Conservation (phyloP, 1,140 invertebrate species). For the Caenorhabditis remanei region DNA sequence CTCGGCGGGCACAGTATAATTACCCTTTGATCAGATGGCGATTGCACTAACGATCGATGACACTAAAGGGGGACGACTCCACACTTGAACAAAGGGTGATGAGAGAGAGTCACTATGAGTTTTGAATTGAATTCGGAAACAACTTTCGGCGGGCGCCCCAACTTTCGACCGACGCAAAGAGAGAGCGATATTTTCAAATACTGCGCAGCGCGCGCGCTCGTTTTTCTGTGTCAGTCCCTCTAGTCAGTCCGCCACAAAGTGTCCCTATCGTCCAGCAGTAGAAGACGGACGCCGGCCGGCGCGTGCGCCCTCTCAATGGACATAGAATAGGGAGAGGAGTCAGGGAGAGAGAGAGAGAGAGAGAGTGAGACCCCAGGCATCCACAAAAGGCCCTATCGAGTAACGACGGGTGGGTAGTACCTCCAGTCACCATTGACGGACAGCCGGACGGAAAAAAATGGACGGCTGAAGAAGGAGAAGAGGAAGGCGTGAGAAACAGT, state of each 20-base stretch:
- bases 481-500: slow-evolving; percentile 45
- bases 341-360: background rate
- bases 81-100: background rate
- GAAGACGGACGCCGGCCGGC: slow-evolving; percentile 12
- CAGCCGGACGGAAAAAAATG: slow-evolving; percentile 32
- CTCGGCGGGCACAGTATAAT: background rate
- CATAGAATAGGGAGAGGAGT: background rate
- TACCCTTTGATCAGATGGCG: background rate
- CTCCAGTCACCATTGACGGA: slow-evolving; percentile 54
- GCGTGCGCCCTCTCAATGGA: slow-evolving; percentile 50
- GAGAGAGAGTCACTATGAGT: background rate
- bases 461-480: no score
- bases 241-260: slow-evolving; percentile 22
- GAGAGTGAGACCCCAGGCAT: slow-evolving; percentile 3
- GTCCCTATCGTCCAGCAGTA: slow-evolving; percentile 49
- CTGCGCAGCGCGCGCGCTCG: slow-evolving; percentile 25
- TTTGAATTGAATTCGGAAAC: slow-evolving; percentile 42
- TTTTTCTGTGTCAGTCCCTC: slow-evolving; percentile 25
- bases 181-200: slow-evolving; percentile 46
- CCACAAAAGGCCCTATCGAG: slow-evolving; percentile 52
- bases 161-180: background rate
- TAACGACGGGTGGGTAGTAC: slow-evolving; percentile 29
- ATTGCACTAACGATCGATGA: slow-evolving; percentile 33
- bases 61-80: background rate
- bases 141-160: background rate